phyloP scores from a whole-genome alignment of 2,113 vertebrate genomes.

The Pteruthius melanotis region DNA sequence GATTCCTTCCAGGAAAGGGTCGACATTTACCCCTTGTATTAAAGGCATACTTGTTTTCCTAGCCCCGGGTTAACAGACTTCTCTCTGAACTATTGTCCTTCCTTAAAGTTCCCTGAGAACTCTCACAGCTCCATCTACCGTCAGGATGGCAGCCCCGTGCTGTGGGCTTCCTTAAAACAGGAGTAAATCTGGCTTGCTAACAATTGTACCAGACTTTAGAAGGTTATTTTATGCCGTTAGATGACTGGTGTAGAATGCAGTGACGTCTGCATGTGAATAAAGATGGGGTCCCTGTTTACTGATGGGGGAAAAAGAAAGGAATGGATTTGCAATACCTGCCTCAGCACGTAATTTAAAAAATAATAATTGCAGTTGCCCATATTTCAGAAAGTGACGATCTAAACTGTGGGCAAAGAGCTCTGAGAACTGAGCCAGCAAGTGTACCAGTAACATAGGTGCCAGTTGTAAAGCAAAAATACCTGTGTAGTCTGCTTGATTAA shows the following conservation, averaged over 20 bases:
- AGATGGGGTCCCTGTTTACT: slow-evolving; percentile 35
- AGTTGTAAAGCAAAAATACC: slow-evolving; percentile 76
- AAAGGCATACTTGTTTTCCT: slow-evolving; percentile 67
- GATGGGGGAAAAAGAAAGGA: neutral
- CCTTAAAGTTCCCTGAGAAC: slow-evolving; percentile 29
- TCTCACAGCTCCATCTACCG: slow-evolving; percentile 72
- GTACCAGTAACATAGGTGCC: slow-evolving; percentile 69
- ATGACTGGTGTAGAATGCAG: slow-evolving; percentile 41
- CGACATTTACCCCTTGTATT: slow-evolving; percentile 32
- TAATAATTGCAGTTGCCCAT: slow-evolving; percentile 21
- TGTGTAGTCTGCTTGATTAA: slow-evolving; percentile 79
- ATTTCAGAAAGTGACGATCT: slow-evolving; percentile 36
- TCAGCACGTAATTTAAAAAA: neutral
- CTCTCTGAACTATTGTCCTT: slow-evolving; percentile 57
- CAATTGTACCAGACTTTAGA: slow-evolving; percentile 17
- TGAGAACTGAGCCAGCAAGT: slow-evolving; percentile 62
- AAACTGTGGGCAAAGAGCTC: slow-evolving; percentile 60
- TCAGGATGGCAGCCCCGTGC: slow-evolving; percentile 59
- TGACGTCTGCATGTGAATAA: slow-evolving; percentile 28
- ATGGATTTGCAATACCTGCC: slow-evolving; percentile 31
- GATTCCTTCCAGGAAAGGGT: slow-evolving; percentile 69
- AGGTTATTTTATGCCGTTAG: slow-evolving; percentile 11
- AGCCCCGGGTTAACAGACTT: slow-evolving; percentile 54
- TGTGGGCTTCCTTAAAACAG: slow-evolving; percentile 8
- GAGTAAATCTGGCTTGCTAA: slow-evolving; percentile 22